phyloP scores from a whole-genome alignment of 30 jellyfish, hydroid and myxozoan species.

The Catostylus mosaicus region DNA sequence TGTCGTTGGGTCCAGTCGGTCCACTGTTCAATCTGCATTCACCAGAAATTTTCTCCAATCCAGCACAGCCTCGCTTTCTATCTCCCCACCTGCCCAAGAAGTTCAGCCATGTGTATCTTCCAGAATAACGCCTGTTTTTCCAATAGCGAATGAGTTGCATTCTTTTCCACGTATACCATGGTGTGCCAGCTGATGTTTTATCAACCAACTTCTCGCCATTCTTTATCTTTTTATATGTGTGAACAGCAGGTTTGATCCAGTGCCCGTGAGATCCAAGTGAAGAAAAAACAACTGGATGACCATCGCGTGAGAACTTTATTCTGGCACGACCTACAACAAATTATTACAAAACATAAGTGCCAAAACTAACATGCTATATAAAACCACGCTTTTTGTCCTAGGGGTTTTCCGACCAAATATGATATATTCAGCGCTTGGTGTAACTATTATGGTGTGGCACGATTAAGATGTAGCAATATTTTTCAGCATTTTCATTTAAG shows the following conservation, averaged over 20 bases:
- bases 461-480: too few relatives aligned
- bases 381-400: too few relatives aligned
- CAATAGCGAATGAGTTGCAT: constrained; percentile 3
- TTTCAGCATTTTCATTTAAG: too few relatives aligned
- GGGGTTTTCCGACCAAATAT: too few relatives aligned
- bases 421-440: too few relatives aligned
- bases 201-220: constrained; percentile 17
- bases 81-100: constrained; percentile 69
- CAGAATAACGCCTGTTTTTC: constrained; percentile 28
- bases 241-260: constrained; percentile 4
- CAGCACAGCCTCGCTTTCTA: constrained; percentile 40
- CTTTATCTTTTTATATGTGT: neutral
- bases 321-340: constrained; percentile 24
- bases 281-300: constrained; percentile 40
- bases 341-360: too few relatives aligned
- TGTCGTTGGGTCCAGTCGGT: constrained; percentile 31
- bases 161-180: constrained; percentile 52
- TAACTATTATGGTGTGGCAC: too few relatives aligned
- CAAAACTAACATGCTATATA: too few relatives aligned
- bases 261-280: constrained; percentile 51
- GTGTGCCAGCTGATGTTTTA: constrained; percentile 25
- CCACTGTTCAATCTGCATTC: constrained; percentile 45
- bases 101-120: constrained; percentile 20
- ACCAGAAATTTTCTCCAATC: constrained; percentile 14
- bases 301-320: constrained; percentile 7